Percentiles rank a stretch among this genome's conserved stretches.
Conservation (phyloP, 2,113 vertebrate species). For the Ranitomeya variabilis region DNA sequence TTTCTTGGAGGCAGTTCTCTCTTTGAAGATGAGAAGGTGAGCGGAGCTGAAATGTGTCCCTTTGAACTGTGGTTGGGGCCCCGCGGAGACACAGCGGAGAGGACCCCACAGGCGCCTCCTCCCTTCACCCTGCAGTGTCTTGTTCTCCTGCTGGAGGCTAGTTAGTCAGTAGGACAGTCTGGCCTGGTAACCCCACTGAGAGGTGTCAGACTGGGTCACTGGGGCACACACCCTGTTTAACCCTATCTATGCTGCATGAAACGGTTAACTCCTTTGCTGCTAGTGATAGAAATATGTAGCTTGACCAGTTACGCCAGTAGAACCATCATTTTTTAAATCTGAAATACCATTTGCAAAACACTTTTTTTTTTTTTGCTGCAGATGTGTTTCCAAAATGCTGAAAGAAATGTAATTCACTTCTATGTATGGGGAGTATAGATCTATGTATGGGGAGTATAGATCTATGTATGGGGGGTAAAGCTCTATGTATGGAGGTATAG, state of each 20-base stretch:
- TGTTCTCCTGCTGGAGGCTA: slow-evolving; percentile 75
- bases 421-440: background rate
- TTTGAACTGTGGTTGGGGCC: slow-evolving; percentile 77
- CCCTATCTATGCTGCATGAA: background rate
- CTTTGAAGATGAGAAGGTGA: slow-evolving; percentile 73
- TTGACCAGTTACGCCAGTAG: slow-evolving; percentile 12
- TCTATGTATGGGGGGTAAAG: no score
- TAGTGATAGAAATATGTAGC: background rate
- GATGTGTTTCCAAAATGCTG: background rate
- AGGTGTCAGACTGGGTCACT: slow-evolving; percentile 82
- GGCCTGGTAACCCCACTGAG: slow-evolving; percentile 81
- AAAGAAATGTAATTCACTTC: background rate
- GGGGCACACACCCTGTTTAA: slow-evolving; percentile 44
- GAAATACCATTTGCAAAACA: slow-evolving; percentile 1
- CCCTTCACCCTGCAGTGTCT: slow-evolving; percentile 63
- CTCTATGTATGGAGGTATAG: no score
- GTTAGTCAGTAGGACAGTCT: slow-evolving; percentile 79
- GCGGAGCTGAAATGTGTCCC: slow-evolving; percentile 71
- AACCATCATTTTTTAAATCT: background rate
- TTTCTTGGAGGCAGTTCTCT: slow-evolving; percentile 61
- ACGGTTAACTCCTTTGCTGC: background rate
- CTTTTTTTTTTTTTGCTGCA: background rate
- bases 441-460: no score
- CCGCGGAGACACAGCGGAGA: slow-evolving; percentile 63
- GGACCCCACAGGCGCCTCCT: slow-evolving; percentile 61